phyloP scores from a whole-genome alignment of 2,113 vertebrate species.

The Chauna torquata region DNA sequence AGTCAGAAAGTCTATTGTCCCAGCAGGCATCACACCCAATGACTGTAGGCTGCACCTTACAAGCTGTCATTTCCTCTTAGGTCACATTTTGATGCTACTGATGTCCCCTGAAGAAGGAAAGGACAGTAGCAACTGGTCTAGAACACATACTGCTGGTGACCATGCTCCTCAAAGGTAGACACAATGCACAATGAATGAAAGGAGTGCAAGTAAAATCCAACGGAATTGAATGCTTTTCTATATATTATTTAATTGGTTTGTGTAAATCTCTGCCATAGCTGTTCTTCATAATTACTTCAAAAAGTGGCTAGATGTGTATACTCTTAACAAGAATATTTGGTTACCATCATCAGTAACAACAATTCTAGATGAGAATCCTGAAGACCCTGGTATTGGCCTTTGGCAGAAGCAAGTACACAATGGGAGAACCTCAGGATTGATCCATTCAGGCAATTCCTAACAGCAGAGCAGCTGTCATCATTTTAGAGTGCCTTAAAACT shows the following conservation, averaged over 20 bases:
- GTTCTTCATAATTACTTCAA: background rate
- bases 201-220: background rate
- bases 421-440: background rate
- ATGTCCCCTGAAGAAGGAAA: background rate
- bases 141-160: background rate
- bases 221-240: background rate
- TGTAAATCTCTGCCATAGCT: background rate
- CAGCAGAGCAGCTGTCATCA: background rate
- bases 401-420: background rate
- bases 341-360: background rate
- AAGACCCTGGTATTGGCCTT: background rate
- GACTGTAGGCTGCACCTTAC: background rate
- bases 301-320: background rate
- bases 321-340: background rate
- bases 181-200: background rate
- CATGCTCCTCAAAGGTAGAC: background rate
- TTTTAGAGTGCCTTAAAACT: background rate
- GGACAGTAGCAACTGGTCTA: background rate
- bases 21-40: background rate
- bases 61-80: background rate
- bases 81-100: background rate
- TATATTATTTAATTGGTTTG: background rate
- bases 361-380: background rate
- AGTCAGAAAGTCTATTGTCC: background rate
- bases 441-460: background rate